Base-by-base conservation (phyloP, 2,113 vertebrate genomes). In the Garra rufa region DNA sequence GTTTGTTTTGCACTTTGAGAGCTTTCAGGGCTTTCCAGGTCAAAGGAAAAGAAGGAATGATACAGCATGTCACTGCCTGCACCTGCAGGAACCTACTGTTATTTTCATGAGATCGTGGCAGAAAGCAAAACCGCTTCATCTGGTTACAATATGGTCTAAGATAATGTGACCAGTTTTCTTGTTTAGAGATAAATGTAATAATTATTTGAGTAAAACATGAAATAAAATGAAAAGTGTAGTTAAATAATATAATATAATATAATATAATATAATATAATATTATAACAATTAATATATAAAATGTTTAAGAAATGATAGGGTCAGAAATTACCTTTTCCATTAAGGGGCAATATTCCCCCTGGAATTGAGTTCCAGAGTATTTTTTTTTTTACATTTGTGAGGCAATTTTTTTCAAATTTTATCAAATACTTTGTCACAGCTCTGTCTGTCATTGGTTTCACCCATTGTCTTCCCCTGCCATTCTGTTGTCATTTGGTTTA, bases 21-120 rank as follows among this genome's bases (percentile, higher is more conserved):
- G 9, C 24, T 44, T 19, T 2, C 28, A 17, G n/a, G n/a, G 17
- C 59, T 24, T 85, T 70, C 65, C 13, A 15, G 38, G 17, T 38
- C 14, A 55, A 75, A 59, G 28, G 48, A 34, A 34, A 50, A 76
- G 28, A 34, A 55, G 48, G 74, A 76, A 38, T 76, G 9, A 30
- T 76, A 50, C 46, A 52, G 15, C 70, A 73, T 46, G 69, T 44
- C 41, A 71, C 41, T 46, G 70, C 21, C 43, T 73, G 70, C 79
- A 82, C 79, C 65, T 55, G 63, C 43, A 55, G 44, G 43, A 50
- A 30, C 67, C 41, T 70, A 38, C 34, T 44, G 38, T 44, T 71
- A 71, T 71, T 71, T 71, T 69, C 65, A 69, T 9, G 1, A 70
- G 34, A 70, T 44, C 10, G 21, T 73, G 70, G 38, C 70, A 46